Conservation (phyloP, 2,888 invertebrate species). For the Athrips mouffetella region DNA sequence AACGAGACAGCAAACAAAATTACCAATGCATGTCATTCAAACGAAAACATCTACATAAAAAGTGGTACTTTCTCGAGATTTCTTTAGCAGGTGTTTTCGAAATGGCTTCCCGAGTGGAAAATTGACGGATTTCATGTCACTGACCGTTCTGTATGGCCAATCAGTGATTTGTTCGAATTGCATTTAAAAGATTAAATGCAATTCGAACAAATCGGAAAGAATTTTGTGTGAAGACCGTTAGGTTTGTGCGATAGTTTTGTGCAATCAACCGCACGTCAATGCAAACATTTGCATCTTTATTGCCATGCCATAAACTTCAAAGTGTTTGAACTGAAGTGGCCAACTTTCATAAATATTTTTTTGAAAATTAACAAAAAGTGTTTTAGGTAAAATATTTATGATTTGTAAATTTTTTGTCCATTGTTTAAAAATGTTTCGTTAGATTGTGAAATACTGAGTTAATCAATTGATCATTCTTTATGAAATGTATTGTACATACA, state of each 20-base stretch:
- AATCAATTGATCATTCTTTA: no score
- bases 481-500: no score
- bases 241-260: background rate
- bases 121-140: constrained; percentile 62
- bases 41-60: constrained; percentile 13
- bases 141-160: constrained; percentile 60
- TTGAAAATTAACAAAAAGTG: no score
- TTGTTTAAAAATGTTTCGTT: no score
- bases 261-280: no score
- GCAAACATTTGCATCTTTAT: no score
- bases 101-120: constrained; percentile 62
- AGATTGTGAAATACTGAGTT: no score
- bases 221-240: constrained; percentile 13
- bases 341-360: no score
- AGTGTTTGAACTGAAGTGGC: no score
- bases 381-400: no score
- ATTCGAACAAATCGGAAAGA: constrained; percentile 16
- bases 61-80: background rate
- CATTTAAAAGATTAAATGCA: constrained; percentile 34
- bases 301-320: no score
- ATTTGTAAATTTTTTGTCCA: no score
- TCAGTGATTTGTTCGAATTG: constrained; percentile 53
- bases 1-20: constrained; percentile 36
- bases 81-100: constrained; percentile 56
- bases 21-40: constrained; percentile 6